Conservation (phyloP, 92 coral and sea anemone genomes). For the Epizoanthus stellaris region DNA sequence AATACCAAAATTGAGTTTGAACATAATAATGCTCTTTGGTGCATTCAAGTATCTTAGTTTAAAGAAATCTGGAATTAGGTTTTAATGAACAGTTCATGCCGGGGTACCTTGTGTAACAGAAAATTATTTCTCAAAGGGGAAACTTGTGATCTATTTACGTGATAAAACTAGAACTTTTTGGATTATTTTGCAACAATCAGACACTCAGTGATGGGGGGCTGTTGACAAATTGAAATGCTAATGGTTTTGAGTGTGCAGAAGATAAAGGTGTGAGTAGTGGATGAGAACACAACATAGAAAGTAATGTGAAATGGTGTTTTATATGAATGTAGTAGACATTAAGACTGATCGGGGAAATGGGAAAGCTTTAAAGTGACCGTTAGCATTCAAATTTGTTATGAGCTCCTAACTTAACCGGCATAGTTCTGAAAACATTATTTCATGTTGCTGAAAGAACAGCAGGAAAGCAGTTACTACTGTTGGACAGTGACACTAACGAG, state of each 20-base stretch:
- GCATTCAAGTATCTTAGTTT: slow-evolving; percentile 12
- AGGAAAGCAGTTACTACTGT: background rate
- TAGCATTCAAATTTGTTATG: slow-evolving; percentile 25
- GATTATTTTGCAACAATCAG: background rate
- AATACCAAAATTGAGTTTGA: slow-evolving; percentile 23
- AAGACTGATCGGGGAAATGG: background rate
- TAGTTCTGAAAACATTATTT: background rate
- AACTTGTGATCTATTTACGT: slow-evolving; percentile 5
- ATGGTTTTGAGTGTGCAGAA: background rate
- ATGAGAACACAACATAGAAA: background rate
- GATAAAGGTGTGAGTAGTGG: too few species aligned
- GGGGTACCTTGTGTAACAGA: background rate
- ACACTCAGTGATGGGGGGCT: background rate
- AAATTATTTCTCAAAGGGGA: background rate
- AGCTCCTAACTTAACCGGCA: background rate
- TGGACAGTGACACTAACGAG: background rate
- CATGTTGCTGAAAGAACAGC: slow-evolving; percentile 19
- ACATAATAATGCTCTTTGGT: slow-evolving; percentile 15
- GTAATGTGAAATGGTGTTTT: background rate
- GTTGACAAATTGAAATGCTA: background rate
- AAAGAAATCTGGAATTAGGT: slow-evolving; percentile 25
- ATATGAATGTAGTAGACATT: background rate
- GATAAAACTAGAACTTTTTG: background rate
- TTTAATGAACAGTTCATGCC: slow-evolving; percentile 2
- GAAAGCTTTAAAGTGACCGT: background rate